Percentiles rank a stretch among this genome's conserved stretches.
Evolutionary conservation across 1,140 invertebrate genomes (phyloP).

Genomic region (Hypothenemus hampei): DNA sequence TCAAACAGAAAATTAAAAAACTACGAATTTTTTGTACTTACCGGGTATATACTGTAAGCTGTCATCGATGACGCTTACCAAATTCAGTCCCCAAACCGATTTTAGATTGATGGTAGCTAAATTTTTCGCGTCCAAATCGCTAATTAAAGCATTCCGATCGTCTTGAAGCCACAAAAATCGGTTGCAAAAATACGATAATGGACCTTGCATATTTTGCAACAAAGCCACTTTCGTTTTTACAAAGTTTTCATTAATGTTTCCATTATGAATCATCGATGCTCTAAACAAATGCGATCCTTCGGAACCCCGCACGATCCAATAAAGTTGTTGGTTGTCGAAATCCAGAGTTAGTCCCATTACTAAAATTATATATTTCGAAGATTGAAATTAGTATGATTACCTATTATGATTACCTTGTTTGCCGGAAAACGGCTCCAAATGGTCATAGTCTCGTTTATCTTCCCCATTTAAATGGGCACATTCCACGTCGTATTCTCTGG

Average conservation of each 20-base stretch:
- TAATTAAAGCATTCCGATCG: conserved; percentile 67
- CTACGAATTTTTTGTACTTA: conserved; percentile 28
- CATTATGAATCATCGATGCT: conserved; percentile 56
- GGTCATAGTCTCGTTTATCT: conserved; percentile 64
- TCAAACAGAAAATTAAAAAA: not conserved
- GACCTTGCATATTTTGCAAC: conserved; percentile 53
- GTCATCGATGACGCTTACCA: conserved; percentile 68
- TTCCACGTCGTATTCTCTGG: conserved; percentile 75
- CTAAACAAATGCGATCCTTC: conserved; percentile 68
- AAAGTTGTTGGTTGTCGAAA: conserved; percentile 64
- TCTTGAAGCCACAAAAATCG: conserved; percentile 77
- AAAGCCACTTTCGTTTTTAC: conserved; percentile 44
- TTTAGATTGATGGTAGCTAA: conserved; percentile 65
- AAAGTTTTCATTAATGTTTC: conserved; percentile 39
- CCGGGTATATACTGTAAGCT: conserved; percentile 56
- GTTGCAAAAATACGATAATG: conserved; percentile 73
- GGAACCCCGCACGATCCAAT: conserved; percentile 73
- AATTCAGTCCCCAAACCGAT: conserved; percentile 58
- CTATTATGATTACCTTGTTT: conserved; percentile 56
- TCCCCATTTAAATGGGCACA: conserved; percentile 73
- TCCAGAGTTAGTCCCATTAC: conserved; percentile 81
- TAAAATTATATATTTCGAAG: conserved; percentile 36
- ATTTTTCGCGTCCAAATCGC: conserved; percentile 70
- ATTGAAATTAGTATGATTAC: not conserved
- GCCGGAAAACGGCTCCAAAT: conserved; percentile 68